Evolutionary conservation across 2,797 vertebrate species (phyloP), one percentile per base, ranked within the genome.

Genomic region (Thaleichthys pacificus): DNA sequence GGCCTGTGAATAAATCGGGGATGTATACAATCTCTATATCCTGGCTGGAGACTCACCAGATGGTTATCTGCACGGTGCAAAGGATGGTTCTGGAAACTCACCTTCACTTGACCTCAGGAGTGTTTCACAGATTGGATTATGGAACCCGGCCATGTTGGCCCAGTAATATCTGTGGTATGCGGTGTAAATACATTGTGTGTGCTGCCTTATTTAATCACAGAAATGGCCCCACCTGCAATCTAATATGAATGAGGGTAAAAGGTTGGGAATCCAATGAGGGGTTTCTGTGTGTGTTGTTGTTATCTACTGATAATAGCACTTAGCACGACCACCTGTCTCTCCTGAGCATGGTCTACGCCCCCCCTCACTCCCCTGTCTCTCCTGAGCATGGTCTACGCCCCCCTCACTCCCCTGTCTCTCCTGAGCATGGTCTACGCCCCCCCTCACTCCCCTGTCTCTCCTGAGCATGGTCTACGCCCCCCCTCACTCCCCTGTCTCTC

Each of bases 291-390:
- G 21, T 74, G 24, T 38, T 61, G 24, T 35, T 74, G 66, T 71
- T 14, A 11, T 67, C 68, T 72, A 15, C 51, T 70, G 28, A 17
- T 72, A 72, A 70, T 74, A 47, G 57, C 73, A 42, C 5, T 71
- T 58, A 67, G 30, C 49, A 64, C 74, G 78, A 51, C 71, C 82
- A 80, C 71, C 81, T 80, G 79, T 86, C 65, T 14, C 72, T 64
- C 83, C 72, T 7, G 28, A 81, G 64, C 76, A 81, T 84, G 79
- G 84, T 86, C 79, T 82, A 71, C 72, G 38, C 71, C 73, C 22
- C 22, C 75, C 82, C 79, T 66, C 77, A 75, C 74, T 77, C 77
- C 75, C 85, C 79, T 71, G 72, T 69, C 76, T 57, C 85, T 12
- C 26, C 26, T 26, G 26, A 26, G 26, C 26, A 26, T 26, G 26